Conservation (phyloP, 1,140 invertebrate genomes). For the Diabrotica undecimpunctata region DNA sequence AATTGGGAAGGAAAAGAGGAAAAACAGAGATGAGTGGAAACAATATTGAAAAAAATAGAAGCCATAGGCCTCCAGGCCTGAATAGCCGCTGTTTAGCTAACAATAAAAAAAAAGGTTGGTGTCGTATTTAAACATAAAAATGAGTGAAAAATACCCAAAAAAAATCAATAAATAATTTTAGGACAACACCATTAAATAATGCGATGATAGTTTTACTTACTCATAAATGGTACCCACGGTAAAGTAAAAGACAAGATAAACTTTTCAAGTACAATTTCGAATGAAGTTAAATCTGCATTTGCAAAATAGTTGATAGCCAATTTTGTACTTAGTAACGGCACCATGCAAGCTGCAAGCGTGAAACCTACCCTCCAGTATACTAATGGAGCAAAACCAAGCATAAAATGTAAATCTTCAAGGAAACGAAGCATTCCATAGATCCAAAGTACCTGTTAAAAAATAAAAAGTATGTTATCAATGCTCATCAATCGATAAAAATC, state of each 20-base stretch:
- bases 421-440: constrained; percentile 6
- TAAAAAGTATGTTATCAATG: too few species aligned
- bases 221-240: constrained; percentile 8
- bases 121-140: too few species aligned
- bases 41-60: too few species aligned
- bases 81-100: too few species aligned
- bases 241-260: not conserved
- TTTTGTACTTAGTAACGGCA: not conserved
- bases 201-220: not conserved
- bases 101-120: too few species aligned
- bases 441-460: not conserved
- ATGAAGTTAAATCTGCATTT: not conserved
- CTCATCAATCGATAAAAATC: too few species aligned
- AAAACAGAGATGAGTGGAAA: too few species aligned
- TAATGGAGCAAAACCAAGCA: constrained; percentile 6
- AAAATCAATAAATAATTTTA: too few species aligned
- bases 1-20: too few species aligned
- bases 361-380: not conserved
- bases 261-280: constrained; percentile 7
- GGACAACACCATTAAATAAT: too few species aligned
- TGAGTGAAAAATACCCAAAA: too few species aligned
- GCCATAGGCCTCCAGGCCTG: too few species aligned
- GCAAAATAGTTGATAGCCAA: not conserved
- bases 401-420: constrained; percentile 8
- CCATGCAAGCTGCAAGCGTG: not conserved